Evolutionary conservation across 1,140 invertebrate species (phyloP).

Genomic region (Aradophagus sp.): DNA sequence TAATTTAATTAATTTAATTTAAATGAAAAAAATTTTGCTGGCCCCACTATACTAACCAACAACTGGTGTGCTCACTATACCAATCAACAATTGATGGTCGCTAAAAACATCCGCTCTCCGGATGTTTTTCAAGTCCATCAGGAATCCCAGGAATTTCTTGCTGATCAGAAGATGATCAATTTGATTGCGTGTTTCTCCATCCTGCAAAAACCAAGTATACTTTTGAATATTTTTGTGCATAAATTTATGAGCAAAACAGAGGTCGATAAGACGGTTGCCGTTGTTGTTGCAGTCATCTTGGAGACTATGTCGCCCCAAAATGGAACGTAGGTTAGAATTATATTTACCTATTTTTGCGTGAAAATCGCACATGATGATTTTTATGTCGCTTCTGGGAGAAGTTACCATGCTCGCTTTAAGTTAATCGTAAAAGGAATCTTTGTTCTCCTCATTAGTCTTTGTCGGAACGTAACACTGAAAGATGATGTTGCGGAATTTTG

Average conservation of each 20-base stretch:
- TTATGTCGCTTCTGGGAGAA: conserved; percentile 13
- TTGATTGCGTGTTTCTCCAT: no score
- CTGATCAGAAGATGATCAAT: no score
- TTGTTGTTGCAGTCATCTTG: conserved; percentile 14
- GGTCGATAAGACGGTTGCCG: conserved; percentile 11
- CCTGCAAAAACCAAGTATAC: no score
- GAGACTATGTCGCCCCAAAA: conserved; percentile 11
- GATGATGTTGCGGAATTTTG: conserved; percentile 20
- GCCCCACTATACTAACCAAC: no score
- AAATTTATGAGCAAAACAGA: conserved; percentile 8
- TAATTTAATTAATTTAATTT: no score
- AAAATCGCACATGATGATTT: conserved; percentile 20
- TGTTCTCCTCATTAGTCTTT: conserved; percentile 14
- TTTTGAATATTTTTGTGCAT: no score
- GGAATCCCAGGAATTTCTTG: no score
- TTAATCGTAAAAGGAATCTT: conserved; percentile 13
- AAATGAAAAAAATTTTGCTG: no score
- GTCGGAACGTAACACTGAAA: conserved; percentile 17
- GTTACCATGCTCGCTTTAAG: not conserved
- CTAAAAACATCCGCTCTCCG: no score
- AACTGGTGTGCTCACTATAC: no score
- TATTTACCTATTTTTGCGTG: conserved; percentile 13
- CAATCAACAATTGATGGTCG: no score
- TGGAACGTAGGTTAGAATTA: not conserved
- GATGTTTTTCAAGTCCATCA: no score